Conservation (phyloP, 2,797 vertebrate species). For the Tauraco hartlaubi region DNA sequence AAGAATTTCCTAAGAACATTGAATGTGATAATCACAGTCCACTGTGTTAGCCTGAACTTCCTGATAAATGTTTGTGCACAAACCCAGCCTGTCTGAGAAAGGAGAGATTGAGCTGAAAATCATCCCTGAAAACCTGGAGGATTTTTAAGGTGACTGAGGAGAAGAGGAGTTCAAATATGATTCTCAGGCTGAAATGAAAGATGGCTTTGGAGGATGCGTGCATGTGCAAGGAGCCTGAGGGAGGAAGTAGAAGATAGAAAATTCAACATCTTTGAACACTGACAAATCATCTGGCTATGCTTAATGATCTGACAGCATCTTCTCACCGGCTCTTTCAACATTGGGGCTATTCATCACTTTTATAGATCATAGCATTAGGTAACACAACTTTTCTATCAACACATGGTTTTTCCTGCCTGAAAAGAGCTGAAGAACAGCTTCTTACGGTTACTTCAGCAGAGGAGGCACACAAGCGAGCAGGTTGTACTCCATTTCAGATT, state of each 20-base stretch:
- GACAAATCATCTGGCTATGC: constrained; percentile 24
- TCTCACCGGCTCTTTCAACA: background rate
- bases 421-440: constrained; percentile 29
- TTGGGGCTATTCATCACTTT: constrained; percentile 38
- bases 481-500: background rate
- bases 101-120: background rate
- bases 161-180: background rate
- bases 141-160: background rate
- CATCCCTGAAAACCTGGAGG: background rate
- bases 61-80: background rate
- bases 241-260: constrained; percentile 2
- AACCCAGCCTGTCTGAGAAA: background rate
- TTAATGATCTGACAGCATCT: constrained; percentile 47
- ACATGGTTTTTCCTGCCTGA: background rate
- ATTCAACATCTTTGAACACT: background rate
- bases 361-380: background rate
- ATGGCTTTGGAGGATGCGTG: background rate
- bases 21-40: background rate
- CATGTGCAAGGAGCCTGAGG: constrained; percentile 3
- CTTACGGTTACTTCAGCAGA: background rate
- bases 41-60: background rate
- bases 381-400: constrained; percentile 30
- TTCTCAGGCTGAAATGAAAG: constrained; percentile 1
- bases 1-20: background rate
- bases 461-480: background rate